These are phyloP conservation scores for Adelosebastes latens DNA, from an alignment of 2,797 vertebrate species.

Conservation along the genomic window DNA sequence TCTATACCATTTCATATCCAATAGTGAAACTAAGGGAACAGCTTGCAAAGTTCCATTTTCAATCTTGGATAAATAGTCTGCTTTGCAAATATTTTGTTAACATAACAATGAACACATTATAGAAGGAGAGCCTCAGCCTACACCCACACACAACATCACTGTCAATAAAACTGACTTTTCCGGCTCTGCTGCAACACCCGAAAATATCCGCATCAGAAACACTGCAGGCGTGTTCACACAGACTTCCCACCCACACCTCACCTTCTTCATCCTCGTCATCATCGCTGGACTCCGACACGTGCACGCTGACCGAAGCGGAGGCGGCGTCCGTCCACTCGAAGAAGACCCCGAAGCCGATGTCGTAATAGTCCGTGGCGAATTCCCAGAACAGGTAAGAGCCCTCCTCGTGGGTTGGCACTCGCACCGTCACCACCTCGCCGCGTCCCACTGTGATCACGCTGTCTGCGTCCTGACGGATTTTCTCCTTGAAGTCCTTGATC, in stretches of 20 bases:
- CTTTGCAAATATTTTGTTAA: not conserved
- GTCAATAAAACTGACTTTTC: not conserved
- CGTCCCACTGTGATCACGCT: conserved; percentile 98
- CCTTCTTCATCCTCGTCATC: conserved; percentile 99
- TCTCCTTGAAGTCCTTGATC: conserved; percentile 99
- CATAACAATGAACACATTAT: not conserved
- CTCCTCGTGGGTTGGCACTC: conserved; percentile 98
- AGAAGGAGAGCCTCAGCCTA: no score
- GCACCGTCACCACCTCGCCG: conserved; percentile 97
- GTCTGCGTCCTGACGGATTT: conserved; percentile 97
- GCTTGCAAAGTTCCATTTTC: not conserved
- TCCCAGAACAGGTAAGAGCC: conserved; percentile 99
- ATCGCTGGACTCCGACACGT: conserved; percentile 98
- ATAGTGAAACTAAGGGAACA: not conserved
- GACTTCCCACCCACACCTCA: conserved; percentile 60
- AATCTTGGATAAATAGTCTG: not conserved
- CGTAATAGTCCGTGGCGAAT: conserved; percentile 99
- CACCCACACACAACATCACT: not conserved
- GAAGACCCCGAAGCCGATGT: conserved; percentile 98
- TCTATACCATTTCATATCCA: not conserved
- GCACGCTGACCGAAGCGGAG: conserved; percentile 95
- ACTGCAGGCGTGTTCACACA: not conserved
- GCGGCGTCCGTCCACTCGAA: conserved; percentile 99
- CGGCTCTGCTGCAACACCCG: not conserved
- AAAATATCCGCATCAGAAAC: not conserved